Base-by-base conservation (phyloP, 2,888 invertebrate genomes). In the Resseliella maxima region DNA sequence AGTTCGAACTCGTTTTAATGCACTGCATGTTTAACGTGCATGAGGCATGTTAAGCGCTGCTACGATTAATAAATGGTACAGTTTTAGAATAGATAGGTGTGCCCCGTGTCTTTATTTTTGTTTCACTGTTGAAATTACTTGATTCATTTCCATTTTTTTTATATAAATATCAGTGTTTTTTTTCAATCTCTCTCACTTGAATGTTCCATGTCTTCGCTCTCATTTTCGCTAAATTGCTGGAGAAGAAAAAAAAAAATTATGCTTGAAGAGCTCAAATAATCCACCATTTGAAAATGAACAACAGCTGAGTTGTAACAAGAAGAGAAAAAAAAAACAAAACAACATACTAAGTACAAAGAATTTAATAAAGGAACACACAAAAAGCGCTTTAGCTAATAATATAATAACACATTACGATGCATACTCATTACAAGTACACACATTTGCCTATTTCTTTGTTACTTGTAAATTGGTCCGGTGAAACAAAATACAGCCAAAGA, bases 41-140 rank as follows among this genome's bases (percentile, higher is more conserved):
- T 59, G 59, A 59, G 72, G 72, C 35, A 72, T 72, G 72, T 72
- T 72, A 72, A 72, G 72, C 31, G 72, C 72, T 72, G 72, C 72
- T 31, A 72, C 31, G 72, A 31, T 72, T 72, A 72, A 72, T 72
- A 72, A 72, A 72, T 72, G 72, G 72, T 72, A 72, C 72, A 72
- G 31, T 72, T 72, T 72, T 72, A 72, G 72, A 72, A 72, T 72
- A 72, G 72, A 72, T 72, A 72, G 72, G 72, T 72, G 72, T 72
- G 72, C 72, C 72, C 31, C 72, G 72, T 72, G 72, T 72, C 72
- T 72, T 72, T 41, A 41, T 50, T 50, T 8, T 50, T 50, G 18
- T 72, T 72, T 21, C 31, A 35, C 72, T 31, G 72, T 72, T 72
- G 72, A 72, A 72, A 72, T 72, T 72, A 31, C 72, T 72, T 31